Evolutionary conservation across 2,797 vertebrate genomes (phyloP), one percentile per base, ranked within the genome.

Genomic region (Parotocinclus haroldoi): DNA sequence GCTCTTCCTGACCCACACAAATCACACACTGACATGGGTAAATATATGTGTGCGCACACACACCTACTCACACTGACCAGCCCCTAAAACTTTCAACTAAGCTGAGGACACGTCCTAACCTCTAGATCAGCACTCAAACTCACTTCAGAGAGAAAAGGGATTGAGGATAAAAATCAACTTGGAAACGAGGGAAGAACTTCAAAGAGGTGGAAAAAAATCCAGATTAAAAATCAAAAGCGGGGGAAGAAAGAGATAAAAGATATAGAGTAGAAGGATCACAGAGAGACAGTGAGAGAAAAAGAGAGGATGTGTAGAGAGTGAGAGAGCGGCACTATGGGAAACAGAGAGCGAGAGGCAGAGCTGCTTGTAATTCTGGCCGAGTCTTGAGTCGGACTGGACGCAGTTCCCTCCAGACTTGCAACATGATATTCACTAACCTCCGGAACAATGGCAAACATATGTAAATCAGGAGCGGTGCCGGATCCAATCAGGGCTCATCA

Each of bases 361-460:
- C 75, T 83, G 75, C 76, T 89, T 87, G 81, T 80, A 76, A 89
- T 88, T 86, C 85, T 75, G 72, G 63, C 64, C 63, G 75, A 78
- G 81, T 80, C 57, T 75, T 61, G 49, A 66, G 79, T 75, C 60
- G 68, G 84, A 79, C 81, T 81, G 80, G 80, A 73, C 68, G 69
- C 84, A 54, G 80, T 72, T 87, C 87, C 84, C 87, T 64, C 64
- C 62, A 81, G 84, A 81, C 80, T 83, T 83, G 82, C 85, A 86
- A 86, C 88, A 87, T 85, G 84, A 87, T 89, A 88, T 89, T 85
- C 85, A 85, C 87, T 89, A 87, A 89, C 84, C 84, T 75, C 81
- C 54, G 73, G 85, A 87, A 89, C 86, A 88, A 87, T 85, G 84
- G 86, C 85, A 88, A 89, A 89, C 86, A 88, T 85, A 89, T 89